phyloP scores from a whole-genome alignment of 2,797 vertebrate species.

The Sebastes baramenuke region DNA sequence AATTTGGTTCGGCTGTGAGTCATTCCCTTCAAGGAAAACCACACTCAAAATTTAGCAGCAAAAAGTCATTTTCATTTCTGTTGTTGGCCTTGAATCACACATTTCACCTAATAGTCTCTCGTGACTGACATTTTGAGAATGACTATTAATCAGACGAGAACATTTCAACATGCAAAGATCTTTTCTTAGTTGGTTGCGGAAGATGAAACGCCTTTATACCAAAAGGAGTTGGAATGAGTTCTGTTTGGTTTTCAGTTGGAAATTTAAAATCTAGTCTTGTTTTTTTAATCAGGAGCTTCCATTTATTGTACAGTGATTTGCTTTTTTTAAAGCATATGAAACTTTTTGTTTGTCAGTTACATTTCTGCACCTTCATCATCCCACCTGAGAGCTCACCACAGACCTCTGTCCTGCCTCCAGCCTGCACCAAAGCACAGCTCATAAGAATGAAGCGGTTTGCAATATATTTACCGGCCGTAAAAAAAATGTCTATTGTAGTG shows the following conservation, averaged over 20 bases:
- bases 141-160: not conserved
- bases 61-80: not conserved
- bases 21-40: not conserved
- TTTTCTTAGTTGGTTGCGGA: not conserved
- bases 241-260: no score
- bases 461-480: not conserved
- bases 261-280: no score
- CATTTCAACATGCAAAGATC: not conserved
- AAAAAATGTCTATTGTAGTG: not conserved
- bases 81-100: not conserved
- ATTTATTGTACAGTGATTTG: not conserved
- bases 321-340: not conserved
- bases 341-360: no score
- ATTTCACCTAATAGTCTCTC: not conserved
- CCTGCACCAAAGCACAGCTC: not conserved
- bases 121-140: not conserved
- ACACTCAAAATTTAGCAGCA: not conserved
- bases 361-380: not conserved
- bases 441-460: not conserved
- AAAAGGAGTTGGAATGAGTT: not conserved
- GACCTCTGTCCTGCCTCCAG: not conserved
- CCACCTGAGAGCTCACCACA: not conserved
- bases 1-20: not conserved
- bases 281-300: not conserved
- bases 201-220: not conserved